phyloP scores from a whole-genome alignment of 92 coral and sea anemone genomes.

The Heteractis magnifica region DNA sequence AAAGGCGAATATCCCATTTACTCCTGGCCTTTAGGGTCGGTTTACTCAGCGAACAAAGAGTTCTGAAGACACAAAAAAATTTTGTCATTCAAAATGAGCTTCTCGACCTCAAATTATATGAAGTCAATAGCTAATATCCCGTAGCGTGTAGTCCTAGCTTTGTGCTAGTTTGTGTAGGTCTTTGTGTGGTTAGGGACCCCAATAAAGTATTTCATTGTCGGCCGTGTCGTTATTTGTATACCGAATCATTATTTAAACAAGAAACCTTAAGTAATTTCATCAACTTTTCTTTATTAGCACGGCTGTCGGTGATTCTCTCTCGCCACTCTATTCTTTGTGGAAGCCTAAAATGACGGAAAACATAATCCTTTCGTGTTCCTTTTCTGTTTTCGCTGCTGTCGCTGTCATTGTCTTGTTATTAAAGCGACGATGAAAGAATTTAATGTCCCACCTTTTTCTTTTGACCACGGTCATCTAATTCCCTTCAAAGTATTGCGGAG shows the following conservation, averaged over 20 bases:
- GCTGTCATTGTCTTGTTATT: conserved; percentile 5
- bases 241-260: conserved; percentile 24
- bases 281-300: conserved; percentile 26
- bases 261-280: conserved; percentile 39
- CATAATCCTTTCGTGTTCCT: conserved; percentile 14
- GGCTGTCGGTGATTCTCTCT: conserved; percentile 11
- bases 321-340: conserved; percentile 8
- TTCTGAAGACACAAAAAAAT: neutral
- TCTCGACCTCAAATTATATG: conserved; percentile 12
- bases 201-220: conserved; percentile 35
- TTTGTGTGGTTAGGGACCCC: conserved; percentile 33
- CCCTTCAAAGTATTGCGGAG: conserved; percentile 25
- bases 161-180: conserved; percentile 23
- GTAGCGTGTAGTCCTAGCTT: neutral
- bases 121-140: conserved; percentile 38
- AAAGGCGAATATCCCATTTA: conserved; percentile 1
- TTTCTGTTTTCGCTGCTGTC: conserved; percentile 24
- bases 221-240: conserved; percentile 31
- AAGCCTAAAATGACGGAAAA: conserved; percentile 35
- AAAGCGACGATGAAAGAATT: conserved; percentile 8
- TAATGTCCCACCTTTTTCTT: conserved; percentile 8
- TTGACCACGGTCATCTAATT: neutral
- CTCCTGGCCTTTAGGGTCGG: neutral
- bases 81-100: conserved; percentile 18
- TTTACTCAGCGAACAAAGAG: conserved; percentile 2